phyloP scores from a whole-genome alignment of 2,113 vertebrate species.

The Ascaphus truei region DNA sequence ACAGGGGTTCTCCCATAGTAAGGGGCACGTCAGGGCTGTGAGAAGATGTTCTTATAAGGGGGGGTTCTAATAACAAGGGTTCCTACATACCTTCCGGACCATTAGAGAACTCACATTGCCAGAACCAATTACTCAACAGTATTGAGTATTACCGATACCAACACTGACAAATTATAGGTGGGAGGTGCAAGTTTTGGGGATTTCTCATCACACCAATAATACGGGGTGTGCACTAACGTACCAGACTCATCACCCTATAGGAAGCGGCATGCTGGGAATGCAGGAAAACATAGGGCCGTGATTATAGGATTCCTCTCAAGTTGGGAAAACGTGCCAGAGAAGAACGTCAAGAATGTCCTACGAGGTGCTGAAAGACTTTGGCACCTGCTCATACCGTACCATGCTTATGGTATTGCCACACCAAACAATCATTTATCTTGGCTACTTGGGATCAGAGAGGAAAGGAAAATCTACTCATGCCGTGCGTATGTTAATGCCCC shows the following conservation, averaged over 20 bases:
- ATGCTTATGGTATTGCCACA: neutral
- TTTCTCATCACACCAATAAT: neutral
- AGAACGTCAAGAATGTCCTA: neutral
- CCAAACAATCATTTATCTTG: neutral
- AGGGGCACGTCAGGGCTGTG: too few relatives aligned
- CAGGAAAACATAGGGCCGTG: neutral
- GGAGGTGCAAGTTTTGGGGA: neutral
- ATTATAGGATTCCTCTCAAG: neutral
- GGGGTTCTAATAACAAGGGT: too few relatives aligned
- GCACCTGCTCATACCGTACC: neutral
- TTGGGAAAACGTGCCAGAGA: neutral
- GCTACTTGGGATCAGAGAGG: neutral
- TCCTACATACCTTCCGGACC: too few relatives aligned
- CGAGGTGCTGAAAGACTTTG: too few relatives aligned
- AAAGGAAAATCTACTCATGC: too few relatives aligned
- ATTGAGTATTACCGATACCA: conserved; percentile 3
- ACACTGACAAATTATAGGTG: neutral
- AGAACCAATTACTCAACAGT: too few relatives aligned
- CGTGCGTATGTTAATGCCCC: too few relatives aligned
- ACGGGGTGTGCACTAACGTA: too few relatives aligned
- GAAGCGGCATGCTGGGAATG: neutral
- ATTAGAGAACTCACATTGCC: too few relatives aligned
- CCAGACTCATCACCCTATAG: neutral
- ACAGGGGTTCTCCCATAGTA: too few relatives aligned
- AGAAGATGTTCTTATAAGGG: too few relatives aligned